A percentile compares a stretch with the other conserved stretches of the same genome.
Conservation (phyloP, 2,888 invertebrate genomes). For the Drosophila recens region DNA sequence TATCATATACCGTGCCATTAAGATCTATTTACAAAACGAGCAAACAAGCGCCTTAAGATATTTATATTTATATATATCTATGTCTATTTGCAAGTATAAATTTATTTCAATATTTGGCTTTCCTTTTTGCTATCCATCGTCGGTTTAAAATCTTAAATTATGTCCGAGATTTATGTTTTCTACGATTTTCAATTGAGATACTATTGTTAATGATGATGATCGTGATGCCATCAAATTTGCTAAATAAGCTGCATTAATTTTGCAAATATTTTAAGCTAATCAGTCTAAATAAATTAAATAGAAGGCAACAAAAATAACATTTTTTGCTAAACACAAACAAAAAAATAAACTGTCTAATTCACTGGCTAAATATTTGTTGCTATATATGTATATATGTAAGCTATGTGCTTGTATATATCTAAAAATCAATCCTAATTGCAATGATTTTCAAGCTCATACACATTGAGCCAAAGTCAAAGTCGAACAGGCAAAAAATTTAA, state of each 20-base stretch:
- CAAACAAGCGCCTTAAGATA: slow-evolving; percentile 37
- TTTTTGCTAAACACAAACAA: slow-evolving; percentile 43
- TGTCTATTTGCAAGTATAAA: slow-evolving; percentile 27
- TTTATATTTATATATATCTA: slow-evolving; percentile 26
- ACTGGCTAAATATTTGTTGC: slow-evolving; percentile 66
- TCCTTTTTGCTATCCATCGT: slow-evolving; percentile 60
- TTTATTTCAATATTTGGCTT: slow-evolving; percentile 69
- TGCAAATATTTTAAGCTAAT: slow-evolving; percentile 78
- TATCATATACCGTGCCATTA: slow-evolving; percentile 73
- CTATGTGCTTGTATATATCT: slow-evolving; percentile 18
- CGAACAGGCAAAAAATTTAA: slow-evolving; percentile 13
- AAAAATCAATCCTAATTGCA: slow-evolving; percentile 27
- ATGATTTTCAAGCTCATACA: slow-evolving; percentile 27
- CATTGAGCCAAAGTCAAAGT: slow-evolving; percentile 22
- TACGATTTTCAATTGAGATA: slow-evolving; percentile 49
- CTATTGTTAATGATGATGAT: slow-evolving; percentile 12
- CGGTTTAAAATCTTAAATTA: slow-evolving; percentile 58
- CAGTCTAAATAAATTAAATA: slow-evolving; percentile 78
- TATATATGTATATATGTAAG: slow-evolving; percentile 58
- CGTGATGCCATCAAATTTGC: slow-evolving; percentile 28
- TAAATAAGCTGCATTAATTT: slow-evolving; percentile 49
- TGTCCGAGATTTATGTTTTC: slow-evolving; percentile 31
- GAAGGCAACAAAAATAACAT: slow-evolving; percentile 60
- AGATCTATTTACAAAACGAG: slow-evolving; percentile 62
- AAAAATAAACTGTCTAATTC: slow-evolving; percentile 57